phyloP scores from a whole-genome alignment of 2,888 invertebrate species.

The Sinotaia quadrata region DNA sequence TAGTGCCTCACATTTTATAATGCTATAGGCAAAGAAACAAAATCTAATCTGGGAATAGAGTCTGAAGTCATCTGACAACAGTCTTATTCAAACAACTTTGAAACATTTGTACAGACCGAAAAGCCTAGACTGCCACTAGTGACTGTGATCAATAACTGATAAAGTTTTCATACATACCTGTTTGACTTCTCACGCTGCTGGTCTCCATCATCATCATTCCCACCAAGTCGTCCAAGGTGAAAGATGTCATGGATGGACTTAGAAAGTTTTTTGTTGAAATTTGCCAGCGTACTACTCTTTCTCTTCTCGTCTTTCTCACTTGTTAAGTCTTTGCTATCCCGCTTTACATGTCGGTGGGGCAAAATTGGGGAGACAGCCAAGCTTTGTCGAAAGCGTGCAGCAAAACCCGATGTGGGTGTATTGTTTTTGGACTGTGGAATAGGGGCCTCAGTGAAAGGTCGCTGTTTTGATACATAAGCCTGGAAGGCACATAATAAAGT shows the following conservation, averaged over 20 bases:
- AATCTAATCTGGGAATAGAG: no score
- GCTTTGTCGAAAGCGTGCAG: constrained; percentile 38
- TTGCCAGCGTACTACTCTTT: constrained; percentile 49
- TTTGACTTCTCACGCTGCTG: constrained; percentile 26
- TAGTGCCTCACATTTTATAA: no score
- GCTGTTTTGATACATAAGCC: constrained; percentile 65
- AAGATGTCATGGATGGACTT: constrained; percentile 64
- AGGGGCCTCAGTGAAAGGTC: constrained; percentile 30
- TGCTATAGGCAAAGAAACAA: no score
- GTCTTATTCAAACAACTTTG: no score
- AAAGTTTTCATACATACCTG: no score
- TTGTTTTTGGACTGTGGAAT: constrained; percentile 29
- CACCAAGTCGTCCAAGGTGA: constrained; percentile 48
- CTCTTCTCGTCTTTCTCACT: constrained; percentile 37
- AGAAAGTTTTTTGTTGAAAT: constrained; percentile 62
- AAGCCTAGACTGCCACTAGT: constrained; percentile 28
- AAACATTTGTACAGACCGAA: no score
- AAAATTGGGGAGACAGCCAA: constrained; percentile 34
- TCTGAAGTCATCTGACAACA: no score
- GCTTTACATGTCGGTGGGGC: constrained; percentile 20
- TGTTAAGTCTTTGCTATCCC: constrained; percentile 30
- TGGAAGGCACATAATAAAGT: no score
- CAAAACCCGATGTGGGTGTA: constrained; percentile 36
- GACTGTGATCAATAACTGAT: no score
- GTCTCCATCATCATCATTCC: constrained; percentile 46